Evolutionary conservation across 1,140 invertebrate species (phyloP).

Genomic region (Phortica variegata): DNA sequence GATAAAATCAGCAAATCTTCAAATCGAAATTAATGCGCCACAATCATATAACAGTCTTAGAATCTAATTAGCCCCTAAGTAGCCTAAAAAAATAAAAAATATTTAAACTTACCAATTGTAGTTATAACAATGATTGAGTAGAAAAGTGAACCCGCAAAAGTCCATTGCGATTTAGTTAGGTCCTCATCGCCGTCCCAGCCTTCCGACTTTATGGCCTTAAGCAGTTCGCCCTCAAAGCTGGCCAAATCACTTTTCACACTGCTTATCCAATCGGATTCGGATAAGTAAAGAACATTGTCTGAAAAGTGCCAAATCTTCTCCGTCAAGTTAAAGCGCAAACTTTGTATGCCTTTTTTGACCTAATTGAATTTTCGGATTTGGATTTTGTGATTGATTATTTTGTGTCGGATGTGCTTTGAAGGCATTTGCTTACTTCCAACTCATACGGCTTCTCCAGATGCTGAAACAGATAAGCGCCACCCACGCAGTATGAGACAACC

Average conservation of each 20-base stretch:
- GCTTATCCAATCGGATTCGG: slow-evolving; percentile 43
- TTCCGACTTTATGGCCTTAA: slow-evolving; percentile 81
- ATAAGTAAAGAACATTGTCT: slow-evolving; percentile 49
- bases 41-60: slow-evolving; percentile 1
- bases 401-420: background rate
- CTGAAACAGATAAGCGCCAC: slow-evolving; percentile 84
- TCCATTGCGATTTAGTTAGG: slow-evolving; percentile 77
- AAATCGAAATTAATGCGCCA: slow-evolving; percentile 1
- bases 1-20: slow-evolving; percentile 44
- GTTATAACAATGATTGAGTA: slow-evolving; percentile 98
- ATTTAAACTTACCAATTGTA: slow-evolving; percentile 80
- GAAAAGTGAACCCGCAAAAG: slow-evolving; percentile 86
- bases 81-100: slow-evolving; percentile 22
- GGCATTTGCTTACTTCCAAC: slow-evolving; percentile 62
- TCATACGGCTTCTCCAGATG: slow-evolving; percentile 76
- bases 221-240: slow-evolving; percentile 78
- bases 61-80: slow-evolving; percentile 21
- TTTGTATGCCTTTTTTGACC: slow-evolving; percentile 77
- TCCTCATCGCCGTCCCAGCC: slow-evolving; percentile 92
- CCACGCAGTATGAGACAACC: slow-evolving; percentile 79
- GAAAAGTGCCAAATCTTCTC: slow-evolving; percentile 80
- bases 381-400: background rate
- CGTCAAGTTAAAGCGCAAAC: slow-evolving; percentile 72
- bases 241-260: slow-evolving; percentile 46
- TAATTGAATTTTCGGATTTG: slow-evolving; percentile 37